A percentile compares a stretch with the other conserved stretches of the same genome.
Evolutionary conservation across 2,113 vertebrate genomes (phyloP).

Genomic region (Perognathus longimembris): DNA sequence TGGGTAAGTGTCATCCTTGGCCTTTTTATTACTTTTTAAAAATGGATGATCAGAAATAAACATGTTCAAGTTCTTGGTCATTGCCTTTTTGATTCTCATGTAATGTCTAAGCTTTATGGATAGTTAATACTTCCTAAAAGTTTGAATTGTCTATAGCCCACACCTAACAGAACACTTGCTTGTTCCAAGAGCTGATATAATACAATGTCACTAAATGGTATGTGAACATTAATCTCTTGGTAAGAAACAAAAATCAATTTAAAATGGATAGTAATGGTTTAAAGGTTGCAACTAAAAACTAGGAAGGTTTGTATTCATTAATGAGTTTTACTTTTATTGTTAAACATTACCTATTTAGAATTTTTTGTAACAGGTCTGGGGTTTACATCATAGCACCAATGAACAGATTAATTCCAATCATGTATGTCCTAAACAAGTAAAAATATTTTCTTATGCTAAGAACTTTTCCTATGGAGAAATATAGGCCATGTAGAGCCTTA

Average conservation of each 20-base stretch:
- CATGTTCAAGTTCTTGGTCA: constrained; percentile 23
- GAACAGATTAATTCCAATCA: not conserved
- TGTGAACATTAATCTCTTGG: not conserved
- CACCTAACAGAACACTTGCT: not conserved
- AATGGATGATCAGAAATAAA: not conserved
- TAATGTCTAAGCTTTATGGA: not conserved
- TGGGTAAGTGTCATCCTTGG: not conserved
- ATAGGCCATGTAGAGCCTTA: constrained; percentile 43
- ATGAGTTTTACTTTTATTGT: not conserved
- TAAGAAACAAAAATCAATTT: not conserved
- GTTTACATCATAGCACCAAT: constrained; percentile 19
- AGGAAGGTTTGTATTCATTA: constrained; percentile 24
- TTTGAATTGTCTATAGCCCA: not conserved
- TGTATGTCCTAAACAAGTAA: not conserved
- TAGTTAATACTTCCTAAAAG: constrained; percentile 20
- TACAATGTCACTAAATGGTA: not conserved
- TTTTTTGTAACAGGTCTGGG: not conserved
- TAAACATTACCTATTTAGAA: not conserved
- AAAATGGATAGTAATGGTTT: constrained; percentile 30
- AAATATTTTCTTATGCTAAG: not conserved
- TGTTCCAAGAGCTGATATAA: not conserved
- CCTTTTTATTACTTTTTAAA: constrained; percentile 16
- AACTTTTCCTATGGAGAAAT: constrained; percentile 7
- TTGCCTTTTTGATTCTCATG: constrained; percentile 39
- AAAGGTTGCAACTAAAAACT: not conserved